Percentiles rank a stretch among this genome's conserved stretches.
phyloP scores from a whole-genome alignment of 2,113 vertebrate species.

The Etia nguti region DNA sequence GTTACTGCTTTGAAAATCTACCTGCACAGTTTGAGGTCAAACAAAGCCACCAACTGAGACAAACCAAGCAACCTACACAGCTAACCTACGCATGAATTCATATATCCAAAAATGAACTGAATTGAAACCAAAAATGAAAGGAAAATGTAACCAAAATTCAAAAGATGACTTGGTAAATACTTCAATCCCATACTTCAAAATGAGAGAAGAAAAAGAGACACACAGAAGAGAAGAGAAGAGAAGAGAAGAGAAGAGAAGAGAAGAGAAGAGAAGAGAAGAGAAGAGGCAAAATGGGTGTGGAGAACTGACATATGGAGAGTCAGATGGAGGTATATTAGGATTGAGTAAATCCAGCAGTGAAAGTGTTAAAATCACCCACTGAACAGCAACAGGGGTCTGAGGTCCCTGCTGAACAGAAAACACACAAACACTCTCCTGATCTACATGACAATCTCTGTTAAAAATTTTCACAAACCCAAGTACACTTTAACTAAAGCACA shows the following conservation, averaged over 20 bases:
- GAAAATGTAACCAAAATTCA: background rate
- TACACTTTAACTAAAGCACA: background rate
- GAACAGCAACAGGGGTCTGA: constrained; percentile 11
- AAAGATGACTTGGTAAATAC: background rate
- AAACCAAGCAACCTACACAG: background rate
- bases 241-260: background rate
- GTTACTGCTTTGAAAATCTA: constrained; percentile 8
- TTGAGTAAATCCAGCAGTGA: constrained; percentile 47
- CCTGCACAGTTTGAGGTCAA: constrained; percentile 3
- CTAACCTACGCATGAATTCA: background rate
- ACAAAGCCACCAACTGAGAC: background rate
- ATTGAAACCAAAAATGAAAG: background rate
- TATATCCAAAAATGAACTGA: background rate
- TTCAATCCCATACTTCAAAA: background rate
- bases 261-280: background rate
- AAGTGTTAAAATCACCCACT: constrained; percentile 58
- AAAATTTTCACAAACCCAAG: background rate
- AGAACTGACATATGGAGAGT: constrained; percentile 50
- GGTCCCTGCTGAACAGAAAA: constrained; percentile 10
- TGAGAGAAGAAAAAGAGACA: background rate
- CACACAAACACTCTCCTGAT: background rate
- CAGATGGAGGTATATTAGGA: constrained; percentile 56
- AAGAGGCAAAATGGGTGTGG: background rate
- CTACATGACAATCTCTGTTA: background rate
- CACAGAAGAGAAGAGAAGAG: no score